Percentiles rank a stretch among this genome's conserved stretches.
Conservation (phyloP, 2,113 vertebrate species). For the Madoqua kirkii region DNA sequence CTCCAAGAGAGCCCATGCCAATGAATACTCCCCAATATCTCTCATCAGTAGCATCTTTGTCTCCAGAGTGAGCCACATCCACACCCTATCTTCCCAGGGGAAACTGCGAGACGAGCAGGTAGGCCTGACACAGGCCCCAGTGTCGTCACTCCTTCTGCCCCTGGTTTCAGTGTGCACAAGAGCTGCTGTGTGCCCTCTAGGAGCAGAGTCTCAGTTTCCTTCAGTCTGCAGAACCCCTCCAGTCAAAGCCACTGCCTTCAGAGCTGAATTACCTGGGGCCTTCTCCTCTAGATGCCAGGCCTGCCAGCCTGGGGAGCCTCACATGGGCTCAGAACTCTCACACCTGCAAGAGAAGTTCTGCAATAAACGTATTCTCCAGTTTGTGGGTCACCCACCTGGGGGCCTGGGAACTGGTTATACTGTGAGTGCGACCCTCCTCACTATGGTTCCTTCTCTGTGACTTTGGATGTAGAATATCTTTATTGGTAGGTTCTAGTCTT, state of each 20-base stretch:
- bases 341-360: not conserved
- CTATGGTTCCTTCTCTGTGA: not conserved
- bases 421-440: not conserved
- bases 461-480: not conserved
- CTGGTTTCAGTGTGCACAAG: not conserved
- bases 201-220: not conserved
- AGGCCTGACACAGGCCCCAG: not conserved
- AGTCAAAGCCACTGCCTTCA: not conserved
- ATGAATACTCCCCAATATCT: not conserved
- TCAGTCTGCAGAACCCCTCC: not conserved
- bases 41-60: not conserved
- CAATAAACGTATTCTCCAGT: not conserved
- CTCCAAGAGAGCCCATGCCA: not conserved
- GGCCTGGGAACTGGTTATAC: not conserved
- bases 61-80: not conserved
- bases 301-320: not conserved
- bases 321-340: not conserved
- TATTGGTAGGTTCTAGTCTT: not conserved
- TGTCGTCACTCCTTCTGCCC: not conserved
- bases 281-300: not conserved
- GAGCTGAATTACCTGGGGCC: not conserved
- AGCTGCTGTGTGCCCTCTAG: not conserved
- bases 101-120: not conserved
- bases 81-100: not conserved
- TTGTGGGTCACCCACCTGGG: not conserved